These are phyloP conservation scores for Gymnothorax reevesii DNA, from an alignment of 2,797 vertebrate genomes.

Conservation along the genomic window DNA sequence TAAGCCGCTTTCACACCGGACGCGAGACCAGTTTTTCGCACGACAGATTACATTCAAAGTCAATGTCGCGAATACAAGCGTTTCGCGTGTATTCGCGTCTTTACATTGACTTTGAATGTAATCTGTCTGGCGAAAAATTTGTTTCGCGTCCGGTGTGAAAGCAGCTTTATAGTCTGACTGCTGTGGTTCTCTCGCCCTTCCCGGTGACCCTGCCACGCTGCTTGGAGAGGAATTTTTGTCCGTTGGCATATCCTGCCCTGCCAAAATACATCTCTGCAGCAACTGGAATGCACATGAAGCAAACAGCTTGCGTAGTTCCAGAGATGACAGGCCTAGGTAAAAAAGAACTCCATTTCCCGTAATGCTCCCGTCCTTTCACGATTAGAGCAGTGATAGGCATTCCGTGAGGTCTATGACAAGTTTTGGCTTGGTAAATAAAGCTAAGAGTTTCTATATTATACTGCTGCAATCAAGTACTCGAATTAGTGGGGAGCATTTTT, in stretches of 20 bases:
- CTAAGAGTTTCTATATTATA: neutral
- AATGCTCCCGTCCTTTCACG: neutral
- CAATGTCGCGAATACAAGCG: no score
- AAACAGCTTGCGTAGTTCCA: neutral
- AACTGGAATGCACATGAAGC: constrained; percentile 19
- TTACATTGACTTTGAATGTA: no score
- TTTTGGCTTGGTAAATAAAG: neutral
- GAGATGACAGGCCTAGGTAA: neutral
- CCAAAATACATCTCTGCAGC: constrained; percentile 29
- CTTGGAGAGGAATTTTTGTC: constrained; percentile 46
- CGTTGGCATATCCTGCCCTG: constrained; percentile 45
- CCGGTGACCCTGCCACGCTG: constrained; percentile 45
- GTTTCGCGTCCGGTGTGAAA: no score
- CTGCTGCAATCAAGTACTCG: neutral
- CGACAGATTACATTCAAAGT: no score
- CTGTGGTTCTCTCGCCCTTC: constrained; percentile 57
- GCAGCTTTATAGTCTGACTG: constrained; percentile 25
- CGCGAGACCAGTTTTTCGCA: no score
- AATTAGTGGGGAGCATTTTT: neutral
- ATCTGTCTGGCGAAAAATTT: no score
- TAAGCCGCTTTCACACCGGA: no score
- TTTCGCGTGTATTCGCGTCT: no score
- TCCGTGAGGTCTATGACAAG: neutral
- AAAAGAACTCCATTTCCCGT: neutral
- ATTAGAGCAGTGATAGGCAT: neutral